Conservation (phyloP, 23 tunicate genomes). For the Ciona savignyi region DNA sequence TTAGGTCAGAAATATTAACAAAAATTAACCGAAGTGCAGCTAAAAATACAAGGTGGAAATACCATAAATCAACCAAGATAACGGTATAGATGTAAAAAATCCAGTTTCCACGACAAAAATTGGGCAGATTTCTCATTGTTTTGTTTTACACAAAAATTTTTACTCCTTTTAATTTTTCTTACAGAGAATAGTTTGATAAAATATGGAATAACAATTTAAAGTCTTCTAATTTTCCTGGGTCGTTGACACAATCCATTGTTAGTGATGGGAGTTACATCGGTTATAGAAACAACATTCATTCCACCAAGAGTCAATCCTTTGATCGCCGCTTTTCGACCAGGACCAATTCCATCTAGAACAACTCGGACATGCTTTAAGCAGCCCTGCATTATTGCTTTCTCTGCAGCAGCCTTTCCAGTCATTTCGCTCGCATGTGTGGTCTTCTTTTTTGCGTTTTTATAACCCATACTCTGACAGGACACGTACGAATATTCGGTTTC, state of each 20-base stretch:
- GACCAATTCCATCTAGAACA: constrained; percentile 64
- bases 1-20: too few species aligned
- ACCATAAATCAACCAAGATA: too few species aligned
- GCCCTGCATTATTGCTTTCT: constrained; percentile 25
- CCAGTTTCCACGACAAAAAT: too few species aligned
- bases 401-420: constrained; percentile 55
- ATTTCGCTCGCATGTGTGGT: constrained; percentile 74
- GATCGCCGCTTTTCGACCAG: constrained; percentile 66
- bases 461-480: constrained; percentile 44
- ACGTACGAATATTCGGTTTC: not conserved
- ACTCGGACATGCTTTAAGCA: constrained; percentile 54
- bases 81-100: too few species aligned
- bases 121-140: too few species aligned
- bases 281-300: constrained; percentile 55
- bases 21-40: too few species aligned
- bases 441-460: constrained; percentile 58
- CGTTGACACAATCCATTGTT: constrained; percentile 52
- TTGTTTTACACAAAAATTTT: too few species aligned
- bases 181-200: too few species aligned
- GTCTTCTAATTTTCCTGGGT: constrained; percentile 71
- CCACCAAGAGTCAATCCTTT: constrained; percentile 62
- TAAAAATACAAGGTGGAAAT: too few species aligned
- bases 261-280: constrained; percentile 58
- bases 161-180: too few species aligned
- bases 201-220: too few species aligned